These are phyloP conservation scores for Prionace glauca DNA, from an alignment of 2,797 vertebrate genomes.

Conservation along the genomic window DNA sequence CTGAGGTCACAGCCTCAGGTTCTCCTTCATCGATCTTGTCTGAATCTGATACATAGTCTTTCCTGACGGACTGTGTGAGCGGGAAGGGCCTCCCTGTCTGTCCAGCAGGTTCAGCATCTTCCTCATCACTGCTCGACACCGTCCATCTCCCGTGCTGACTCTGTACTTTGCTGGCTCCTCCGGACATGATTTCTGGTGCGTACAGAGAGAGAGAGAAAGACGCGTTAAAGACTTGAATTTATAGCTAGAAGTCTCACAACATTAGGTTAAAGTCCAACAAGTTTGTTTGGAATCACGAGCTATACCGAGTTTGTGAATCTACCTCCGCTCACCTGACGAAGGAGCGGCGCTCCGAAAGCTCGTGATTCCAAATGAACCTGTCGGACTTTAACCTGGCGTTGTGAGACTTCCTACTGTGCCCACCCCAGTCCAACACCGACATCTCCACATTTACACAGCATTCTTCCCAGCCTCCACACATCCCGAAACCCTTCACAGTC, in stretches of 20 bases:
- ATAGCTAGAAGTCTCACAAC: too few relatives aligned
- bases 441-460: not conserved
- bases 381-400: too few relatives aligned
- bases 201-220: not conserved
- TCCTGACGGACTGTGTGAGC: not conserved
- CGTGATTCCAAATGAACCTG: too few relatives aligned
- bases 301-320: too few relatives aligned
- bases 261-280: too few relatives aligned
- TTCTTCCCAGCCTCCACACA: not conserved
- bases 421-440: too few relatives aligned
- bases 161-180: slow-evolving; percentile 49
- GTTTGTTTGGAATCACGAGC: too few relatives aligned
- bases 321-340: too few relatives aligned
- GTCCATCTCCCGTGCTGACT: slow-evolving; percentile 83
- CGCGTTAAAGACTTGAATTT: too few relatives aligned
- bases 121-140: slow-evolving; percentile 88
- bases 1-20: not conserved
- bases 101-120: slow-evolving; percentile 45
- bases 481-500: not conserved
- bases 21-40: not conserved
- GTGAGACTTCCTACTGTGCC: too few relatives aligned
- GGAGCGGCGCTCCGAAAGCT: too few relatives aligned
- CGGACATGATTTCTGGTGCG: slow-evolving; percentile 60
- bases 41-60: not conserved
- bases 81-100: not conserved